phyloP scores from a whole-genome alignment of 2,888 invertebrate species.

The Beris morrisii region DNA sequence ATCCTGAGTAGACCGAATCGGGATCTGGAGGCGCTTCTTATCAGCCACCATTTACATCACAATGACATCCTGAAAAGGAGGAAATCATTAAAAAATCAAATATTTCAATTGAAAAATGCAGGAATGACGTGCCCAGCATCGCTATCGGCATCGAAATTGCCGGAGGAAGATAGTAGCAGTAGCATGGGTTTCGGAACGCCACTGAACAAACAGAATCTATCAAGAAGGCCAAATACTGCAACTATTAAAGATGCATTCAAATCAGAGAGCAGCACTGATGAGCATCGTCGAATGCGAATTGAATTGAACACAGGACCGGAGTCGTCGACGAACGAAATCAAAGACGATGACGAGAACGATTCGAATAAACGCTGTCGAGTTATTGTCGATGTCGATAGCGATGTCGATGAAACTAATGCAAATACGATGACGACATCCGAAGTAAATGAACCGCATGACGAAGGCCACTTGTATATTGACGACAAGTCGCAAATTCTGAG shows the following conservation, averaged over 20 bases:
- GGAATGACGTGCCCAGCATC: slow-evolving; percentile 44
- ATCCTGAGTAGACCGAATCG: slow-evolving; percentile 47
- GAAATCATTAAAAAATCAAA: slow-evolving; percentile 57
- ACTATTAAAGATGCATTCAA: slow-evolving; percentile 45
- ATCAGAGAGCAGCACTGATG: slow-evolving; percentile 40
- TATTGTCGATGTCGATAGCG: slow-evolving; percentile 8
- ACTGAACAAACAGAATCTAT: slow-evolving; percentile 44
- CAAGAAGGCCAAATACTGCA: slow-evolving; percentile 41
- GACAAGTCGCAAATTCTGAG: slow-evolving; percentile 56
- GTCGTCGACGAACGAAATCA: slow-evolving; percentile 30
- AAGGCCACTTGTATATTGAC: slow-evolving; percentile 42
- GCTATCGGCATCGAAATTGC: slow-evolving; percentile 16
- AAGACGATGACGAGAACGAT: slow-evolving; percentile 4
- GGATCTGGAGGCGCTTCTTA: slow-evolving; percentile 50
- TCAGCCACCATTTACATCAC: slow-evolving; percentile 53
- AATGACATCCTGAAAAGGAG: slow-evolving; percentile 54
- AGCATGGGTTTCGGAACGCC: slow-evolving; percentile 38
- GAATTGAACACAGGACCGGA: slow-evolving; percentile 18
- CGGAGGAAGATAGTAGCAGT: slow-evolving; percentile 34
- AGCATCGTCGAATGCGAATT: background rate
- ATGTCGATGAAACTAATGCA: too few relatives aligned
- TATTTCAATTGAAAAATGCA: slow-evolving; percentile 55
- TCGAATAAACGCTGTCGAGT: slow-evolving; percentile 10
- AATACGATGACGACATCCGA: slow-evolving; percentile 1
- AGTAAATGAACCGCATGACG: slow-evolving; percentile 32